phyloP scores from a whole-genome alignment of 2,113 vertebrate species.

The Cyanistes caeruleus region DNA sequence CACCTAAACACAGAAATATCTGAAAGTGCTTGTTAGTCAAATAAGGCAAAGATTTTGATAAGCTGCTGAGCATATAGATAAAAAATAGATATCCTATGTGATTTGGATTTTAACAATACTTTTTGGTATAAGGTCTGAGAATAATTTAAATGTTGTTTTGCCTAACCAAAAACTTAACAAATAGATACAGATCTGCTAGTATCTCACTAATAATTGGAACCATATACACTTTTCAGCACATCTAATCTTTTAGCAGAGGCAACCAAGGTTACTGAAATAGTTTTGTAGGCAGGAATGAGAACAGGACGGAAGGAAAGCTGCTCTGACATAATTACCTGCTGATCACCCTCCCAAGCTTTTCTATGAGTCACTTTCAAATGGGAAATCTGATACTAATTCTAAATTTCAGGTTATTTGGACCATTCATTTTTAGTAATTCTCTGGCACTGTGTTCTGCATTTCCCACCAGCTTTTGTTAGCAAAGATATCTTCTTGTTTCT shows the following conservation, averaged over 20 bases:
- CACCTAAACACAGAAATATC: neutral
- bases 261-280: neutral
- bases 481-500: neutral
- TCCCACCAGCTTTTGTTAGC: neutral
- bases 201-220: neutral
- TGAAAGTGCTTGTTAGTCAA: neutral
- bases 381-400: neutral
- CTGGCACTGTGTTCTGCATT: neutral
- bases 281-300: neutral
- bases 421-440: neutral
- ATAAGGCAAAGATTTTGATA: neutral
- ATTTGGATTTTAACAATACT: neutral
- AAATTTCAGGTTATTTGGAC: neutral
- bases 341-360: neutral
- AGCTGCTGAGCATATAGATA: neutral
- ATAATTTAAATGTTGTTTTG: neutral
- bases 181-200: neutral
- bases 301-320: neutral
- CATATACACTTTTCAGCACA: neutral
- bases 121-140: neutral
- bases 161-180: neutral
- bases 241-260: neutral
- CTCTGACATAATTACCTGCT: neutral
- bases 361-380: neutral
- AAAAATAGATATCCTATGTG: neutral